phyloP scores from a whole-genome alignment of 2,797 vertebrate species.

The Okamejei kenojei region DNA sequence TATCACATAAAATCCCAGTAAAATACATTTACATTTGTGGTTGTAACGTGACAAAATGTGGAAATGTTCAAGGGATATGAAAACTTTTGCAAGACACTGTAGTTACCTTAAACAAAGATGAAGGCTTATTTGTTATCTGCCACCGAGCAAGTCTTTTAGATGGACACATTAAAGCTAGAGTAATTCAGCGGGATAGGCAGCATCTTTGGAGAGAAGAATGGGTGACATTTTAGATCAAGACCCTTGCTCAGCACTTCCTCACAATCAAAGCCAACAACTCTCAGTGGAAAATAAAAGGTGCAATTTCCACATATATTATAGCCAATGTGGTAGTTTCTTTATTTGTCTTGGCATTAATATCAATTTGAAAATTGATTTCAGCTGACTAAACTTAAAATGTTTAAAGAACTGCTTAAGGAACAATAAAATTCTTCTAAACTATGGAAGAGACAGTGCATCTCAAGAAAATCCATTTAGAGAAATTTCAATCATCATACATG shows the following conservation, averaged over 20 bases:
- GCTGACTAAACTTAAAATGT: background rate
- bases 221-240: no score
- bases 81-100: no score
- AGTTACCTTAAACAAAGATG: background rate
- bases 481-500: background rate
- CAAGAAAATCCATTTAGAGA: background rate
- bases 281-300: background rate
- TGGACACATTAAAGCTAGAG: no score
- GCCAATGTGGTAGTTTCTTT: background rate
- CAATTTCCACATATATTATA: background rate
- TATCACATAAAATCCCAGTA: no score
- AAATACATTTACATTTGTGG: no score
- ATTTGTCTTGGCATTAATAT: background rate
- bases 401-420: background rate
- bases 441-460: background rate
- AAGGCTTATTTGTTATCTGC: background rate
- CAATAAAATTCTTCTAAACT: background rate
- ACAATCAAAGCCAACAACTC: background rate
- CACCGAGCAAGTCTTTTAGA: background rate
- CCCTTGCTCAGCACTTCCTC: background rate
- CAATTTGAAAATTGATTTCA: background rate
- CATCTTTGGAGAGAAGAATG: no score
- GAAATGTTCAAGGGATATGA: no score
- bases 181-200: no score
- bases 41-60: no score